Evolutionary conservation across 2,113 vertebrate genomes (phyloP).

Genomic region (Agelaius phoeniceus): DNA sequence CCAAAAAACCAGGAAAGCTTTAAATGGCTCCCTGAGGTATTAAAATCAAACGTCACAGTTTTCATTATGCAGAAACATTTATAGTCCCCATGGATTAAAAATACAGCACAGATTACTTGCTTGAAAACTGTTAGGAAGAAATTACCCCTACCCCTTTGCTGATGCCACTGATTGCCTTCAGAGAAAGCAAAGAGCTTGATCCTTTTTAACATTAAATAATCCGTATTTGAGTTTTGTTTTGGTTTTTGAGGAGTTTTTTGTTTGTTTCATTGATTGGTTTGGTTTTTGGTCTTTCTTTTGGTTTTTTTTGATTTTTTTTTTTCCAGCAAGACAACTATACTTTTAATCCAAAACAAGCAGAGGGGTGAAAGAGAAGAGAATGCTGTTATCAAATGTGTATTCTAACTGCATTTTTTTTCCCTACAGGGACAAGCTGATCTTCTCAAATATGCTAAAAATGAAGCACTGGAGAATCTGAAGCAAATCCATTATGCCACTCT

Average conservation of each 20-base stretch:
- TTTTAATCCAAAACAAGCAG: not conserved
- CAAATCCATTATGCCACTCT: slow-evolving; percentile 93
- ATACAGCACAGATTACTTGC: not conserved
- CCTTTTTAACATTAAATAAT: not conserved
- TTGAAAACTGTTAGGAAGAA: not conserved
- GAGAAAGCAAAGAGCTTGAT: not conserved
- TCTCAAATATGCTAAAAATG: slow-evolving; percentile 90
- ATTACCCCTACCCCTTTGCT: not conserved
- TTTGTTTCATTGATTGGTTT: not conserved
- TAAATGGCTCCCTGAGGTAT: not conserved
- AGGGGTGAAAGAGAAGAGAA: not conserved
- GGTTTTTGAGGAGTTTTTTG: not conserved
- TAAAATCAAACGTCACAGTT: not conserved
- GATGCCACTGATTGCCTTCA: not conserved
- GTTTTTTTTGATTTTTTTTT: not conserved
- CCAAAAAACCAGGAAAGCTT: not conserved
- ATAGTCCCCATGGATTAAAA: not conserved
- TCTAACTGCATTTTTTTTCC: not conserved
- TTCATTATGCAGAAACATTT: not conserved
- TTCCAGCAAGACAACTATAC: not conserved
- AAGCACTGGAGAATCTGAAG: slow-evolving; percentile 94
- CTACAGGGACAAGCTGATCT: slow-evolving; percentile 94
- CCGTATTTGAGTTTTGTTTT: not conserved
- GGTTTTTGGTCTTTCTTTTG: not conserved
- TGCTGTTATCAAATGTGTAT: not conserved